phyloP scores from a whole-genome alignment of 2,888 invertebrate genomes.

The Toxonevra muliebris region DNA sequence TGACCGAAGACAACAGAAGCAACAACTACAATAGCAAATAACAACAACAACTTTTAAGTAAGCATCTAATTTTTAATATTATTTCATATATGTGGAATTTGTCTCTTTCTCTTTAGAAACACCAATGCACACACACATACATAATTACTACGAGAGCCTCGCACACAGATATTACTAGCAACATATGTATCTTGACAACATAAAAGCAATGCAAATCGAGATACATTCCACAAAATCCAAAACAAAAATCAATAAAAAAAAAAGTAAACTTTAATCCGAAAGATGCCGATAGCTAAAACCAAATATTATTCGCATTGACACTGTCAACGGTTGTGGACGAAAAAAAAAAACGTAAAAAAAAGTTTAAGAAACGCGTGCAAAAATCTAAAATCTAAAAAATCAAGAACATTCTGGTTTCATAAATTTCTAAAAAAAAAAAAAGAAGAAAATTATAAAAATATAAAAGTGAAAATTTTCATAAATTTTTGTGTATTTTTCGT shows the following conservation, averaged over 20 bases:
- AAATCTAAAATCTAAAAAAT: constrained; percentile 15
- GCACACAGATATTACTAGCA: too few relatives aligned
- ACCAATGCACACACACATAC: too few relatives aligned
- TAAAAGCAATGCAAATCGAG: neutral
- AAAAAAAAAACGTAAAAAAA: constrained; percentile 14
- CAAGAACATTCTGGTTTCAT: neutral
- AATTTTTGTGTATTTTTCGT: constrained; percentile 29
- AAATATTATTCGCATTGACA: constrained; percentile 53
- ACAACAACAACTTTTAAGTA: too few relatives aligned
- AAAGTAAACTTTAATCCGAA: constrained; percentile 26
- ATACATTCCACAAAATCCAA: constrained; percentile 20
- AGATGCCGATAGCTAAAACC: constrained; percentile 29
- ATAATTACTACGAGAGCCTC: too few relatives aligned
- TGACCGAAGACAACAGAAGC: too few relatives aligned
- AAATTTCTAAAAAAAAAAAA: too few relatives aligned
- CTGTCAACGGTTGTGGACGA: constrained; percentile 49
- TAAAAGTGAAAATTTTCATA: constrained; percentile 21
- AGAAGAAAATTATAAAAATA: constrained; percentile 18
- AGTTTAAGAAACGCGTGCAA: constrained; percentile 10
- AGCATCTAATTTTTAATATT: too few relatives aligned
- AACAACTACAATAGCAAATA: too few relatives aligned
- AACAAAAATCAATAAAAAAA: neutral
- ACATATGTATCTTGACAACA: too few relatives aligned
- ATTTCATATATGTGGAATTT: too few relatives aligned
- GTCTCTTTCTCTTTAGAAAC: too few relatives aligned